phyloP scores from a whole-genome alignment of 2,797 vertebrate species.

The Helicolenus hilgendorfi region DNA sequence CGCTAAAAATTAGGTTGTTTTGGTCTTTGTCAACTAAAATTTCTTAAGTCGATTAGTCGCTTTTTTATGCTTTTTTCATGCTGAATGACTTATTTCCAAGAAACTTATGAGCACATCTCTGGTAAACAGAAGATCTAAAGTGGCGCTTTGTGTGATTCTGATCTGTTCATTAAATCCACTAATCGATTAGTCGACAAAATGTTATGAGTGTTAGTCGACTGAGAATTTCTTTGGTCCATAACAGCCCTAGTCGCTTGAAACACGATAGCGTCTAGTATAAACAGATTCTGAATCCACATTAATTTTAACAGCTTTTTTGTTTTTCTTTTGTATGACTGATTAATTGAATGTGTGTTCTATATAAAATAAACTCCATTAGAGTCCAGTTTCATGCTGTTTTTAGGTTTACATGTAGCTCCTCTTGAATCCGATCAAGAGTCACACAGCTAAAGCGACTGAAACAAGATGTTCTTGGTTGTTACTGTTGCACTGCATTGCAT shows the following conservation, averaged over 20 bases:
- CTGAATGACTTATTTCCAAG: too few relatives aligned
- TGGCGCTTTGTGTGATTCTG: neutral
- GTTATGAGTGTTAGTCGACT: too few relatives aligned
- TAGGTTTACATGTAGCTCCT: neutral
- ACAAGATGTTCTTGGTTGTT: slow-evolving; percentile 43
- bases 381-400: neutral
- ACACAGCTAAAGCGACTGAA: slow-evolving; percentile 6
- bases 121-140: too few relatives aligned
- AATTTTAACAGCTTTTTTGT: neutral
- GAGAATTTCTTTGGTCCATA: too few relatives aligned
- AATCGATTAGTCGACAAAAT: too few relatives aligned
- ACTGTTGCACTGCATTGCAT: slow-evolving; percentile 66
- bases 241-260: neutral
- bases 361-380: neutral
- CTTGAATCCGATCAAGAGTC: neutral
- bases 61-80: too few relatives aligned
- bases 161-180: too few relatives aligned
- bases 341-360: neutral
- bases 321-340: neutral
- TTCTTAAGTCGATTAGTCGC: too few relatives aligned
- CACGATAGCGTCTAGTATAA: neutral
- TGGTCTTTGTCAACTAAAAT: too few relatives aligned
- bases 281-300: neutral
- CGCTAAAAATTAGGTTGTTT: neutral
- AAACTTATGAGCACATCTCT: too few relatives aligned